phyloP scores from a whole-genome alignment of 2,888 invertebrate species.

The Amorpha juglandis region DNA sequence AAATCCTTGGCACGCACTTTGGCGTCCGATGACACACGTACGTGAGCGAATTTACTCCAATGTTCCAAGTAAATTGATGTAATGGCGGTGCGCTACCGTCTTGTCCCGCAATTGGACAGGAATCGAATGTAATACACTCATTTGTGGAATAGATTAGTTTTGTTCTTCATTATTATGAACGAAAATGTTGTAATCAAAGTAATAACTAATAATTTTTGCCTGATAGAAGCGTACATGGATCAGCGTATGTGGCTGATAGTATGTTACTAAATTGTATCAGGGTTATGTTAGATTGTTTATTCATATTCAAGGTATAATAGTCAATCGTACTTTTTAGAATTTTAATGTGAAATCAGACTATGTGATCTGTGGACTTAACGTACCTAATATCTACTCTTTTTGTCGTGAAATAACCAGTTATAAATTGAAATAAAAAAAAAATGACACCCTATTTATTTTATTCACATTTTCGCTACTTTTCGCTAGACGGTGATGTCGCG shows the following conservation, averaged over 20 bases:
- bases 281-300: too few species aligned
- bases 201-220: neutral
- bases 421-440: too few species aligned
- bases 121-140: conserved; percentile 33
- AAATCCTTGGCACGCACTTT: conserved; percentile 49
- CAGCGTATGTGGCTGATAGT: neutral
- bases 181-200: neutral
- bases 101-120: conserved; percentile 40
- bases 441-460: too few species aligned
- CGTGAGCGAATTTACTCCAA: conserved; percentile 60
- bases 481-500: too few species aligned
- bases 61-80: conserved; percentile 44
- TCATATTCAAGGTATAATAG: too few species aligned
- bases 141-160: conserved; percentile 30
- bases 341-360: too few species aligned
- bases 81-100: conserved; percentile 56
- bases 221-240: neutral
- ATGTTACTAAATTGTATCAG: too few species aligned
- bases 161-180: neutral
- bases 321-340: too few species aligned
- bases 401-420: too few species aligned
- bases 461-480: too few species aligned
- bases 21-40: conserved; percentile 53
- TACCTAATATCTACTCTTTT: too few species aligned
- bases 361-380: too few species aligned